A percentile compares a stretch with the other conserved stretches of the same genome.
phyloP scores from a whole-genome alignment of 2,888 invertebrate species.

The Caenorhabditis doughertyi region DNA sequence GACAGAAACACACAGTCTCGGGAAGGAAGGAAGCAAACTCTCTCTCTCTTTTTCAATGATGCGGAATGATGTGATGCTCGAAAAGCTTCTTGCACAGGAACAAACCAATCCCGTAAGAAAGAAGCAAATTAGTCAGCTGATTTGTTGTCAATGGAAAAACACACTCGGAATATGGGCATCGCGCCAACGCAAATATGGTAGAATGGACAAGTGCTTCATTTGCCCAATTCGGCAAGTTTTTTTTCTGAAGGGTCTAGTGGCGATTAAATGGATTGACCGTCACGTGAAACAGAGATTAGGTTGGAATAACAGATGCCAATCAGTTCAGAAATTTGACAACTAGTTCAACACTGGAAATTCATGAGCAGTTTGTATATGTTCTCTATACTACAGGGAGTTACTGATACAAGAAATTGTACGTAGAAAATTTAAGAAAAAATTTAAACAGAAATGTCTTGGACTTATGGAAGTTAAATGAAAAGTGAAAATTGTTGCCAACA shows the following conservation, averaged over 20 bases:
- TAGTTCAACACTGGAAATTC: too few relatives aligned
- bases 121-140: slow-evolving; percentile 51
- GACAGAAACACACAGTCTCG: slow-evolving; percentile 21
- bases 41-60: slow-evolving; percentile 25
- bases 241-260: slow-evolving; percentile 36
- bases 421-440: too few relatives aligned
- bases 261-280: slow-evolving; percentile 22
- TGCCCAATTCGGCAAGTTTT: slow-evolving; percentile 50
- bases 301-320: neutral
- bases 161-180: slow-evolving; percentile 61
- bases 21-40: slow-evolving; percentile 10
- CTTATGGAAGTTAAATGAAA: too few relatives aligned
- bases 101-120: neutral
- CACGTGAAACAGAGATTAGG: slow-evolving; percentile 38
- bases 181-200: slow-evolving; percentile 59
- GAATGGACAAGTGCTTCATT: slow-evolving; percentile 7
- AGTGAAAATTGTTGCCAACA: too few relatives aligned
- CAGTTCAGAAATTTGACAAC: too few relatives aligned
- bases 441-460: too few relatives aligned
- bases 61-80: slow-evolving; percentile 58
- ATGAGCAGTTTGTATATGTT: too few relatives aligned
- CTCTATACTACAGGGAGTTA: too few relatives aligned
- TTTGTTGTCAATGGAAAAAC: slow-evolving; percentile 38
- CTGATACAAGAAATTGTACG: too few relatives aligned
- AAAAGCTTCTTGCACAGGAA: slow-evolving; percentile 37